These are phyloP conservation scores for Scomber scombrus DNA, from an alignment of 2,113 vertebrate species.

Conservation along the genomic window DNA sequence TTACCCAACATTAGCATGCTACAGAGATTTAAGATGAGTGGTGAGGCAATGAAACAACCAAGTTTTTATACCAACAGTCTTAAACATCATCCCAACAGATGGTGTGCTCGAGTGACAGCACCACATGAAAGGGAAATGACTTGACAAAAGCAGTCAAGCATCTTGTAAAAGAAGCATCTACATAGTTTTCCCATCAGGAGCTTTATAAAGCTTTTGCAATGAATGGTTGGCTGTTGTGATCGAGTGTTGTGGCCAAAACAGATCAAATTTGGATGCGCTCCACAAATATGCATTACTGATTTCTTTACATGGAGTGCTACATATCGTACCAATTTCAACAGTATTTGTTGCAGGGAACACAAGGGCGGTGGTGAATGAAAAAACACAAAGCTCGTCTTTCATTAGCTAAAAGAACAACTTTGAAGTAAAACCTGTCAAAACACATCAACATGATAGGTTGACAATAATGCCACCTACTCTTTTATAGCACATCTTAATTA, in stretches of 20 bases:
- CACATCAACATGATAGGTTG: not conserved
- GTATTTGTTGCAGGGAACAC: too few relatives aligned
- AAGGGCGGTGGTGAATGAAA: too few relatives aligned
- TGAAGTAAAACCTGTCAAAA: not conserved
- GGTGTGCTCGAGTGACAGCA: slow-evolving; percentile 12
- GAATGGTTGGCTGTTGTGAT: slow-evolving; percentile 7
- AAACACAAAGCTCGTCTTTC: slow-evolving; percentile 35
- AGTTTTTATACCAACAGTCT: slow-evolving; percentile 39
- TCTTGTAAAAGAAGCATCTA: slow-evolving; percentile 20
- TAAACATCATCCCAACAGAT: slow-evolving; percentile 54
- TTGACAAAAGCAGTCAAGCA: slow-evolving; percentile 31
- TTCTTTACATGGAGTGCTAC: not conserved
- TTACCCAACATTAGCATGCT: slow-evolving; percentile 39
- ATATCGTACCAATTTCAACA: not conserved
- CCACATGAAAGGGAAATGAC: slow-evolving; percentile 9
- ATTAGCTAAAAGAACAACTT: slow-evolving; percentile 1
- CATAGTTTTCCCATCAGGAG: slow-evolving; percentile 9
- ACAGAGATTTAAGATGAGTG: slow-evolving; percentile 43
- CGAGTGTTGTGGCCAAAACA: not conserved
- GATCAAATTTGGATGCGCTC: not conserved
- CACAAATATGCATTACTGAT: not conserved
- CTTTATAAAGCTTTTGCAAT: slow-evolving; percentile 10
- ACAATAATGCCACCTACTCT: too few relatives aligned
- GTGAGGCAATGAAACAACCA: slow-evolving; percentile 54
- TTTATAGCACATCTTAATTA: too few relatives aligned